Conservation (phyloP, 2,113 vertebrate genomes). For the Orycteropus afer region DNA sequence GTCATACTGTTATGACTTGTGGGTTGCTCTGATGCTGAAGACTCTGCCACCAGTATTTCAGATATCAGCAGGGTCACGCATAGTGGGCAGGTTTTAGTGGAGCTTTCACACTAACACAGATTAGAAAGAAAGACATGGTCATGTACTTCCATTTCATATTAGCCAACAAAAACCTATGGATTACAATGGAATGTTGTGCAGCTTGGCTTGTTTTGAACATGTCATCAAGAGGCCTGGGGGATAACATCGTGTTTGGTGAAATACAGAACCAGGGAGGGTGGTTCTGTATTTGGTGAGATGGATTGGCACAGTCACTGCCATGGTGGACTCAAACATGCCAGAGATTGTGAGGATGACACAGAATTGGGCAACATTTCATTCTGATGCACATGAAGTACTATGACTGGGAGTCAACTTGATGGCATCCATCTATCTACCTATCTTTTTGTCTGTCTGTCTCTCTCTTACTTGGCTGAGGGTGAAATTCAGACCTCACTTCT, state of each 20-base stretch:
- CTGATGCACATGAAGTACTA: neutral
- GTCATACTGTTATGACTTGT: neutral
- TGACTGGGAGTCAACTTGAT: neutral
- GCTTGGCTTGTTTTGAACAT: neutral
- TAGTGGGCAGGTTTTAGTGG: neutral
- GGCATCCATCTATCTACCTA: neutral
- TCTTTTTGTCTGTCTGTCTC: neutral
- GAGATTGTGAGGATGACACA: neutral
- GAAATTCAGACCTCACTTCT: neutral
- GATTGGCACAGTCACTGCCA: neutral
- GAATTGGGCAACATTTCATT: neutral
- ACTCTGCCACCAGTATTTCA: neutral
- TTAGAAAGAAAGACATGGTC: neutral
- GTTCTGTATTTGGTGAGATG: neutral
- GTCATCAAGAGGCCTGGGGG: neutral
- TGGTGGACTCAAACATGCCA: neutral
- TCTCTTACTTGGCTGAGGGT: neutral
- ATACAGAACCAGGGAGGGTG: neutral
- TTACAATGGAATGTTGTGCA: neutral
- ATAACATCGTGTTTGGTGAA: neutral
- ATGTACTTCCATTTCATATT: neutral
- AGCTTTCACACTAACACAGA: neutral
- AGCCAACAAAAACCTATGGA: neutral
- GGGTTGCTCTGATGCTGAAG: neutral
- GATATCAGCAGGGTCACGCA: neutral